A percentile compares a stretch with the other conserved stretches of the same genome.
Evolutionary conservation across 1,140 invertebrate genomes (phyloP).

Genomic region (Drosophila nigrodunni): DNA sequence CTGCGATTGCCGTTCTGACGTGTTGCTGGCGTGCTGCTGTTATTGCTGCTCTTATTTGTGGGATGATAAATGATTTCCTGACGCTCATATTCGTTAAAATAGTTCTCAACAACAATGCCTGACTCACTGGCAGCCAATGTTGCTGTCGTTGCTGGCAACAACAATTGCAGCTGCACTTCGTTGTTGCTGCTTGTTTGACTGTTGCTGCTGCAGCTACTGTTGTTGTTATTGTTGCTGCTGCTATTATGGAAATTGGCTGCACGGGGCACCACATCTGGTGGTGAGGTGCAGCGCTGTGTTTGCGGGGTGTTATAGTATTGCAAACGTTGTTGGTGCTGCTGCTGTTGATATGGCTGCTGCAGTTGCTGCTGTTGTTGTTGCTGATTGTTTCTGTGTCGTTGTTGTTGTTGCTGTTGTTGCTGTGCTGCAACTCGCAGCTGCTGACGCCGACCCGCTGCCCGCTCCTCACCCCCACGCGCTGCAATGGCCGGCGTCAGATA

Average conservation of each 20-base stretch:
- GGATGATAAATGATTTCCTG: slow-evolving; percentile 84
- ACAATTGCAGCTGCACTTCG: slow-evolving; percentile 31
- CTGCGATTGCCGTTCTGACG: slow-evolving; percentile 38
- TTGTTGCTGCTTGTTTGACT: slow-evolving; percentile 25
- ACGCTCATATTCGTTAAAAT: slow-evolving; percentile 84
- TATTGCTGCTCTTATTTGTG: slow-evolving; percentile 64
- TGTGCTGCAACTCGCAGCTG: slow-evolving; percentile 47
- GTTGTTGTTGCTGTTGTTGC: slow-evolving; percentile 44
- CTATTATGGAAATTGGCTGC: slow-evolving; percentile 78
- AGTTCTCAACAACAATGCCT: slow-evolving; percentile 82
- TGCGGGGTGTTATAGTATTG: slow-evolving; percentile 62
- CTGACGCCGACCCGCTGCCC: slow-evolving; percentile 55
- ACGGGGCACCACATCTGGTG: slow-evolving; percentile 78
- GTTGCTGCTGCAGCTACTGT: slow-evolving; percentile 35
- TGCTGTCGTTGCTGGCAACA: slow-evolving; percentile 38
- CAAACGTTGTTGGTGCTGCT: slow-evolving; percentile 68
- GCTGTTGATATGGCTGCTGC: slow-evolving; percentile 70
- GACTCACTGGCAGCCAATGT: slow-evolving; percentile 31
- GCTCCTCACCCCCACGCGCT: slow-evolving; percentile 17
- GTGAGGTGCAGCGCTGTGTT: slow-evolving; percentile 74
- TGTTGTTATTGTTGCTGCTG: slow-evolving; percentile 34
- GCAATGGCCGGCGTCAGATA: slow-evolving; percentile 76
- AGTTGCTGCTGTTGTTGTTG: slow-evolving; percentile 63
- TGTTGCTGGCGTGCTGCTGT: slow-evolving; percentile 54
- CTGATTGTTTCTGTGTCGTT: slow-evolving; percentile 76